phyloP scores from a whole-genome alignment of 2,797 vertebrate genomes.

The Poeciliopsis infans region DNA sequence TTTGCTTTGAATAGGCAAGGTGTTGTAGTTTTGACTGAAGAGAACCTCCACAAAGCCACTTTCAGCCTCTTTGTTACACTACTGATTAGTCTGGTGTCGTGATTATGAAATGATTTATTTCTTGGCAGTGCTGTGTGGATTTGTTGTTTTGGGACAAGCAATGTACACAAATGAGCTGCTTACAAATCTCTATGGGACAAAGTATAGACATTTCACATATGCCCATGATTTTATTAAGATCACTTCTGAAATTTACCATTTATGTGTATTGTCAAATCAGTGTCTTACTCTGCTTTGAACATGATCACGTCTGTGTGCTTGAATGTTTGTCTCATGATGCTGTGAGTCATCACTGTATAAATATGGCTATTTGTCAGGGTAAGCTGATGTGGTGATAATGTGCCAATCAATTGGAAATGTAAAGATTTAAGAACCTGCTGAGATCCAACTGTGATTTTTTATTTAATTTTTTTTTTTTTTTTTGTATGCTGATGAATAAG shows the following conservation, averaged over 20 bases:
- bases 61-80: conserved; percentile 54
- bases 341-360: conserved; percentile 70
- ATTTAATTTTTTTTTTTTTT: neutral
- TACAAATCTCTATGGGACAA: conserved; percentile 38
- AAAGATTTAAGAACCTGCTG: conserved; percentile 21
- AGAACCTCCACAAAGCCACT: conserved; percentile 41
- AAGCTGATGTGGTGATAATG: conserved; percentile 31
- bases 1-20: conserved; percentile 33
- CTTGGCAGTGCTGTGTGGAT: conserved; percentile 43
- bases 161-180: conserved; percentile 56
- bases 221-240: conserved; percentile 40
- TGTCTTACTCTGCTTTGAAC: conserved; percentile 62
- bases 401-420: conserved; percentile 28
- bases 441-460: conserved; percentile 16
- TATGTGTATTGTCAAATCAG: conserved; percentile 58
- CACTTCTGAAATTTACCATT: conserved; percentile 58
- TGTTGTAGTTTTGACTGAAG: conserved; percentile 39
- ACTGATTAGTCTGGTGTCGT: conserved; percentile 52
- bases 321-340: conserved; percentile 70
- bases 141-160: conserved; percentile 48
- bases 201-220: conserved; percentile 30
- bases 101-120: conserved; percentile 50
- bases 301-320: conserved; percentile 58
- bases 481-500: conserved; percentile 41
- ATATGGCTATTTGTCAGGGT: conserved; percentile 65